These are phyloP conservation scores for Anagrus nilaparvatae DNA, from an alignment of 1,140 invertebrate species.

Conservation along the genomic window DNA sequence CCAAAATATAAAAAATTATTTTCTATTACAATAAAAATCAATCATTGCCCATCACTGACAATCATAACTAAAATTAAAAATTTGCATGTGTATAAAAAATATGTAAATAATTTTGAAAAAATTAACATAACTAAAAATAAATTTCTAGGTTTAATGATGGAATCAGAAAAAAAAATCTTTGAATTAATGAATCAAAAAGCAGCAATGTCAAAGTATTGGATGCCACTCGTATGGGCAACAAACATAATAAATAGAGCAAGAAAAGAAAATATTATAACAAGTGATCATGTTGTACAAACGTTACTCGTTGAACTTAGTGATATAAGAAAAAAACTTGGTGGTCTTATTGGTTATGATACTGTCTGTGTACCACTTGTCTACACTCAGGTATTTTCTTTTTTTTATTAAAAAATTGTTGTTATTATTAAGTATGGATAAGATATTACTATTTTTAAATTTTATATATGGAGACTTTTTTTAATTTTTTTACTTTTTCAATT, in stretches of 20 bases:
- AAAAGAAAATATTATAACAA: slow-evolving; percentile 68
- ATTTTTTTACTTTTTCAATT: neutral
- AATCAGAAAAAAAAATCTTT: slow-evolving; percentile 81
- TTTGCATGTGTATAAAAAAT: too few species aligned
- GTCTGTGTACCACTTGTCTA: slow-evolving; percentile 96
- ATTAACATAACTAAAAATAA: neutral
- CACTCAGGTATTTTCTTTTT: slow-evolving; percentile 73
- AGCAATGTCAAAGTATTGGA: slow-evolving; percentile 87
- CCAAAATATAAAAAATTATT: too few species aligned
- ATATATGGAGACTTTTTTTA: neutral
- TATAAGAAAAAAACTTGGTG: slow-evolving; percentile 66
- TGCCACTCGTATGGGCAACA: slow-evolving; percentile 84
- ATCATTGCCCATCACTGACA: too few species aligned
- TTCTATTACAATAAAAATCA: too few species aligned
- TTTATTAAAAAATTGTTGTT: too few species aligned
- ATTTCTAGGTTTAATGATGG: slow-evolving; percentile 70
- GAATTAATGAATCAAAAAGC: slow-evolving; percentile 78
- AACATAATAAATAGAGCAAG: slow-evolving; percentile 79
- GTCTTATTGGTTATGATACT: slow-evolving; percentile 87
- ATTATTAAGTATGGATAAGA: neutral
- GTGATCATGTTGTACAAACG: slow-evolving; percentile 80
- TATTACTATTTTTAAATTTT: neutral
- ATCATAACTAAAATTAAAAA: too few species aligned
- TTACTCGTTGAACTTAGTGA: slow-evolving; percentile 73
- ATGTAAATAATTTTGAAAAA: neutral